Evolutionary conservation across 2,797 vertebrate species (phyloP).

Genomic region (Lemur catta): DNA sequence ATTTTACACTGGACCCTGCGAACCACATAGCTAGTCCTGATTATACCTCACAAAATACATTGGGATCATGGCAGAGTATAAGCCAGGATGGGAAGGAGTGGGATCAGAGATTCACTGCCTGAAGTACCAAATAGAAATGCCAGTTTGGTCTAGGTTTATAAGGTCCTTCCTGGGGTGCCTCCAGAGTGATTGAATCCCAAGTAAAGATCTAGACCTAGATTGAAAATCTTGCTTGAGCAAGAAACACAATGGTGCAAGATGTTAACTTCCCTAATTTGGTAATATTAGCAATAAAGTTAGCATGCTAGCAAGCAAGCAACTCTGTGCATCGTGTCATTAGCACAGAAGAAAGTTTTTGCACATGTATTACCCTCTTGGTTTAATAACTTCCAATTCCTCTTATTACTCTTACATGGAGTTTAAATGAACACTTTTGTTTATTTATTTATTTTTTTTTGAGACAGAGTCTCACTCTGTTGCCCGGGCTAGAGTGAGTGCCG

Average conservation of each 20-base stretch:
- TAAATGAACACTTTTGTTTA: too few relatives aligned
- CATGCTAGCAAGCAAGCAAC: background rate
- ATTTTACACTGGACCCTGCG: background rate
- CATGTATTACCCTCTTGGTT: conserved; percentile 63
- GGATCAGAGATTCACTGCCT: background rate
- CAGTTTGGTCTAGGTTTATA: background rate
- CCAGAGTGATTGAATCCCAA: background rate
- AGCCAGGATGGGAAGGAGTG: background rate
- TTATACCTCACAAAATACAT: background rate
- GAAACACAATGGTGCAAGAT: background rate
- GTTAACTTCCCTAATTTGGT: background rate
- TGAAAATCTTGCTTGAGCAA: background rate
- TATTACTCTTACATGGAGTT: background rate
- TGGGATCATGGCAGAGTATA: background rate
- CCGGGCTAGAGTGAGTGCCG: too few relatives aligned
- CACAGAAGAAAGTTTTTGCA: conserved; percentile 39
- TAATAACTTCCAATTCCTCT: conserved; percentile 55
- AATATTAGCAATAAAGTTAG: background rate
- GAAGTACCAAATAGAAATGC: background rate
- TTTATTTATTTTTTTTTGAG: too few relatives aligned
- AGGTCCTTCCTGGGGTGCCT: background rate
- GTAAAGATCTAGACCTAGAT: background rate
- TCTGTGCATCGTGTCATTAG: background rate
- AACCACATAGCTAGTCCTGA: background rate
- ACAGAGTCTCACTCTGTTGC: too few relatives aligned